Base-by-base conservation (phyloP, 2,797 vertebrate species). In the Dromococcyx pavoninus region DNA sequence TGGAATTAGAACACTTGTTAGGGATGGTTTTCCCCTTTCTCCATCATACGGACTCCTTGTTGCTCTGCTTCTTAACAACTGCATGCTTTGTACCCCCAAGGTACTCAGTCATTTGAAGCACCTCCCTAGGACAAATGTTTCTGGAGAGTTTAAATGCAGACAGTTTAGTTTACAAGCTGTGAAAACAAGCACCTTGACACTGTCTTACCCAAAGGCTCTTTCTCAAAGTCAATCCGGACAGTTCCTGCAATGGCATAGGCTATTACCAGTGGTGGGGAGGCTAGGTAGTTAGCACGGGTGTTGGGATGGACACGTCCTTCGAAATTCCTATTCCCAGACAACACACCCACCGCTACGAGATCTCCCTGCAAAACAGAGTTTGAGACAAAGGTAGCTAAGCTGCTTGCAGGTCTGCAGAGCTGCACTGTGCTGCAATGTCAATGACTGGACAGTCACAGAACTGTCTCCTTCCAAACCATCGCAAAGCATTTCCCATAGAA, bases 291-390 rank as follows among this genome's bases (percentile, higher is more conserved):
- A 57, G 99, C 99, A 67, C 99, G 98, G 21, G 99, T 99, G 95
- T 99, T 99, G 88, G 99, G 99, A 95, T 99, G 99, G 53, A 99
- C 99, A 46, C 99, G 98, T 1, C 99, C 99, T 97, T 99, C 99
- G 28, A 99, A 99, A 97, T 99, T 99, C 91, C 99, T 98, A 91
- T 99, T 99, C 41, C 99, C 99, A 67, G 99, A 99, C 3, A 99
- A 97, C 21, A 99, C 95, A 2, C 99, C 99, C 25, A 98, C 98
- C 2, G 98, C 99, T 6, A 99, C 98, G 5, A 99, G 98, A 91
- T 99, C 99, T 77, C 99, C 98, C 99, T 99, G 95, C 54, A 58
- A 33, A 43, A 93, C 1, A 73, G 10, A 30, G 58, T 89, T 87
- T 37, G 51, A 91, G 23, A 83, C 27, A 89, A 89, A 76, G n/a